Percentiles rank a stretch among this genome's conserved stretches.
Evolutionary conservation across 2,797 vertebrate species (phyloP).

Genomic region (Artibeus jamaicensis): DNA sequence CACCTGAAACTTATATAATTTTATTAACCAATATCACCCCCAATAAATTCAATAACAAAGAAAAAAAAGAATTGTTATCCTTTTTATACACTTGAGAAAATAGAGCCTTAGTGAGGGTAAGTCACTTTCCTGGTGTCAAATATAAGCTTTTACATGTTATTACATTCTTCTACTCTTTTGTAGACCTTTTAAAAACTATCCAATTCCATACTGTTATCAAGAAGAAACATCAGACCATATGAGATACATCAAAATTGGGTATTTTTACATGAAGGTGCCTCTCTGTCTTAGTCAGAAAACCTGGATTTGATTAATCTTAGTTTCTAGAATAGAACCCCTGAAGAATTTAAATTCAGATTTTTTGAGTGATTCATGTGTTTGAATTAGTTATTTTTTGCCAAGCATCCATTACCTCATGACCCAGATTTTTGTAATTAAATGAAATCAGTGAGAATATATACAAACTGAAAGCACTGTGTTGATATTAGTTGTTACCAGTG

Average conservation of each 20-base stretch:
- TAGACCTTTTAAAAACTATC: neutral
- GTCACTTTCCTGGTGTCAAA: neutral
- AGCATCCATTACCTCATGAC: constrained; percentile 30
- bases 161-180: neutral
- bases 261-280: constrained; percentile 29
- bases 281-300: constrained; percentile 27
- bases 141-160: neutral
- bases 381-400: constrained; percentile 50
- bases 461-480: neutral
- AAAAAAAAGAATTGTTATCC: neutral
- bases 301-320: constrained; percentile 38
- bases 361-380: constrained; percentile 24
- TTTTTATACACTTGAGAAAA: neutral
- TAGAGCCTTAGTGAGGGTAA: neutral
- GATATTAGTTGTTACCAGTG: neutral
- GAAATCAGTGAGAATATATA: constrained; percentile 44
- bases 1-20: neutral
- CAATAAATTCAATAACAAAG: neutral
- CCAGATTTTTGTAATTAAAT: constrained; percentile 59
- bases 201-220: neutral
- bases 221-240: neutral
- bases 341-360: constrained; percentile 52
- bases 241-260: neutral
- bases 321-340: constrained; percentile 46
- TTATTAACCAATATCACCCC: neutral